Evolutionary conservation across 1,140 invertebrate genomes (phyloP).

Genomic region (Zaprionus camerounensis): DNA sequence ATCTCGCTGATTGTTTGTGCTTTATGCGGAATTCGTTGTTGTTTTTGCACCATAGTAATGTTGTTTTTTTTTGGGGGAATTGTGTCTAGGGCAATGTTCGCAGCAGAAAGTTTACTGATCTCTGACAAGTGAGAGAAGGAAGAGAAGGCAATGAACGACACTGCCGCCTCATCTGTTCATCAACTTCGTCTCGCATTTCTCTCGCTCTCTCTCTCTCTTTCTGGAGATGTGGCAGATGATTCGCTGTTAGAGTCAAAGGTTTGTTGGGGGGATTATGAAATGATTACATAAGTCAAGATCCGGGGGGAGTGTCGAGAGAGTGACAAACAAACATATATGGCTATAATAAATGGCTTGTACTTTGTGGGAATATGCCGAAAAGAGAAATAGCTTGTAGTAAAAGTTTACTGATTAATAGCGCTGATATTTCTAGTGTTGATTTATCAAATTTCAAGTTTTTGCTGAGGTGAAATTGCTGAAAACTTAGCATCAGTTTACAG

Average conservation of each 20-base stretch:
- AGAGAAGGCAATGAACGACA: slow-evolving; percentile 69
- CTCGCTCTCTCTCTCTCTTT: slow-evolving; percentile 1
- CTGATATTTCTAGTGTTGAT: background rate
- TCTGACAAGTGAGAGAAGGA: slow-evolving; percentile 50
- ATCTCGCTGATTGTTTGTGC: slow-evolving; percentile 32
- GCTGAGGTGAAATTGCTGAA: background rate
- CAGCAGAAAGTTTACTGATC: slow-evolving; percentile 64
- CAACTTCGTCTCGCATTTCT: slow-evolving; percentile 4
- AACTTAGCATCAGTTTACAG: background rate
- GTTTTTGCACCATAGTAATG: slow-evolving; percentile 13
- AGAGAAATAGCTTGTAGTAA: slow-evolving; percentile 6
- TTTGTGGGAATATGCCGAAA: background rate
- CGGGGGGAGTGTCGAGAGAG: background rate
- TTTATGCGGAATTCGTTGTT: slow-evolving; percentile 55
- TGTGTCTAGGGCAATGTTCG: slow-evolving; percentile 66
- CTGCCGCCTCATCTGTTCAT: slow-evolving; percentile 18
- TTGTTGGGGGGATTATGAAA: slow-evolving; percentile 53
- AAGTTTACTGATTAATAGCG: background rate
- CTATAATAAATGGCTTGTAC: slow-evolving; percentile 21
- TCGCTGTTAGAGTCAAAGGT: slow-evolving; percentile 49
- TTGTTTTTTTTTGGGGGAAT: slow-evolving; percentile 30
- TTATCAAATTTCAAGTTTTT: background rate
- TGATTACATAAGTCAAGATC: slow-evolving; percentile 42
- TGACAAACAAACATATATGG: slow-evolving; percentile 9
- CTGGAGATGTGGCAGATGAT: slow-evolving; percentile 43